A percentile compares a stretch with the other conserved stretches of the same genome.
These are phyloP conservation scores for Coregonus suidteri DNA, from an alignment of 2,797 vertebrate genomes.

Conservation along the genomic window DNA sequence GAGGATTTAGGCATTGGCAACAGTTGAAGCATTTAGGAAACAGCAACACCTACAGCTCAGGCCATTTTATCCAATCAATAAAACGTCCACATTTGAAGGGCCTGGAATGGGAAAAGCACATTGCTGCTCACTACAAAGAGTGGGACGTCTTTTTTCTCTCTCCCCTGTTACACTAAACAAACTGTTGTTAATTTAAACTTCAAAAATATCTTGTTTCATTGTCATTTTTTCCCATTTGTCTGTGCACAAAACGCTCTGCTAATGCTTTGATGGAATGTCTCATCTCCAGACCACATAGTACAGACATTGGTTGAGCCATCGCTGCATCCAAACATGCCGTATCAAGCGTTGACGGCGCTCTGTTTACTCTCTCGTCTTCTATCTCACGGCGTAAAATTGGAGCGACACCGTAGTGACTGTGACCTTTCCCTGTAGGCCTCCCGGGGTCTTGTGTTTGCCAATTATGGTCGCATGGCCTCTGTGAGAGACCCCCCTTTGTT, in stretches of 20 bases:
- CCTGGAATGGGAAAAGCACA: slow-evolving; percentile 49
- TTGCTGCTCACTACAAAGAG: slow-evolving; percentile 29
- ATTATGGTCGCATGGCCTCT: slow-evolving; percentile 48
- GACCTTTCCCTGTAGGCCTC: slow-evolving; percentile 53
- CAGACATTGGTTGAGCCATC: slow-evolving; percentile 23
- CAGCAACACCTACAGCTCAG: slow-evolving; percentile 66
- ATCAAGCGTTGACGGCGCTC: slow-evolving; percentile 35
- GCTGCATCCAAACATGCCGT: slow-evolving; percentile 24
- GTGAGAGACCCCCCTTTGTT: slow-evolving; percentile 25
- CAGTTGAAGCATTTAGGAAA: slow-evolving; percentile 53
- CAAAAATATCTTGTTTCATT: slow-evolving; percentile 14
- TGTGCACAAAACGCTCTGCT: neutral
- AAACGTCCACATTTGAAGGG: slow-evolving; percentile 18
- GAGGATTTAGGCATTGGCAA: slow-evolving; percentile 61
- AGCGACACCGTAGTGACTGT: slow-evolving; percentile 44
- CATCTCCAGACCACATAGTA: slow-evolving; percentile 6
- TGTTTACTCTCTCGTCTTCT: slow-evolving; percentile 32
- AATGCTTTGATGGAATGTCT: slow-evolving; percentile 14
- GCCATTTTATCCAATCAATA: slow-evolving; percentile 40
- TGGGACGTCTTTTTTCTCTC: slow-evolving; percentile 12
- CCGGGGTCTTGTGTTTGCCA: slow-evolving; percentile 48
- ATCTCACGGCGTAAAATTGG: slow-evolving; percentile 44
- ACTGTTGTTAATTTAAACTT: slow-evolving; percentile 41
- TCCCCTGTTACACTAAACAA: slow-evolving; percentile 9
- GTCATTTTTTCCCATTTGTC: slow-evolving; percentile 17